Percentiles rank a stretch among this genome's conserved stretches.
phyloP scores from a whole-genome alignment of 2,888 invertebrate genomes.

The Nomada fabriciana region DNA sequence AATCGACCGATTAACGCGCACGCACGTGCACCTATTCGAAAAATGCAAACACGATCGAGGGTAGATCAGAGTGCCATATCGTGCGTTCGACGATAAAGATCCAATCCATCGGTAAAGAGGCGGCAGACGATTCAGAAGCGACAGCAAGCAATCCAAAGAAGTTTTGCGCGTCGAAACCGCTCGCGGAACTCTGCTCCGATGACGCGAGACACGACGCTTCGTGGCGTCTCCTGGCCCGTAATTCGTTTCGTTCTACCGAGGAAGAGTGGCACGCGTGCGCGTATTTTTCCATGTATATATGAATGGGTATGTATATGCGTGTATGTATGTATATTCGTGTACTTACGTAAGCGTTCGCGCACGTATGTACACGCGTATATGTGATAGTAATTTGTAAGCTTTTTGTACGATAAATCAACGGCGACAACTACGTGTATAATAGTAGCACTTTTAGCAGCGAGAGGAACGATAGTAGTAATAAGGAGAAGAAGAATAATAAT shows the following conservation, averaged over 20 bases:
- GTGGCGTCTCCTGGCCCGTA: conserved; percentile 28
- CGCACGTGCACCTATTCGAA: background rate
- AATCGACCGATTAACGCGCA: background rate
- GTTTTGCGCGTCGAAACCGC: conserved; percentile 41
- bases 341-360: conserved; percentile 47
- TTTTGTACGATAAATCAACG: conserved; percentile 78
- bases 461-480: background rate
- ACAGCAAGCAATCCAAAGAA: conserved; percentile 13
- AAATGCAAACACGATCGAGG: conserved; percentile 14
- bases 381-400: conserved; percentile 73
- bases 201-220: background rate
- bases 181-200: conserved; percentile 25
- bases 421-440: conserved; percentile 69
- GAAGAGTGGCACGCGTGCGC: background rate
- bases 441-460: conserved; percentile 1
- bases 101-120: conserved; percentile 5
- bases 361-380: conserved; percentile 60
- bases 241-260: conserved; percentile 7
- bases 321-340: conserved; percentile 47
- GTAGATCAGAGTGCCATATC: conserved; percentile 73
- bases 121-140: conserved; percentile 24
- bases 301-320: conserved; percentile 26
- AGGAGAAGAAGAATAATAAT: background rate
- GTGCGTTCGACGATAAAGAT: conserved; percentile 52
- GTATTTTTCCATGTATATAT: conserved; percentile 2